Evolutionary conservation across 1,140 invertebrate species (phyloP), one percentile per base, ranked within the genome.

Genomic region (Antheraea mylitta): DNA sequence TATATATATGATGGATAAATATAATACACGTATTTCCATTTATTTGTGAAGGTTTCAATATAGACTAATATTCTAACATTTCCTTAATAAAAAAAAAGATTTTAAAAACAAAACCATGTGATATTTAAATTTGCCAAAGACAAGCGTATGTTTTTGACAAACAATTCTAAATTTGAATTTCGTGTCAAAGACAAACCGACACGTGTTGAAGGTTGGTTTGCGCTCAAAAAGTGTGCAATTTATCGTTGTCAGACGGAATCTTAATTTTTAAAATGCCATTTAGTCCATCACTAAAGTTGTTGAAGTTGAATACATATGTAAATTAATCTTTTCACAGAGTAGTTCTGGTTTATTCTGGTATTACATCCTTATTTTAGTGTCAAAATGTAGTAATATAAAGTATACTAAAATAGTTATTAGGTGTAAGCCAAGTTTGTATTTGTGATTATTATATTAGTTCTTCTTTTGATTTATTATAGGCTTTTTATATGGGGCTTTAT

Each of bases 51-150:
- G 22, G 4, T 30, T 30, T 2, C 22, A 30, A 30, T 30, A 30
- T 30, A 30, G 4, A 2, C 22, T 30, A 30, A 2, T 4, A 30
- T 30, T 30, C 22, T 30, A 4, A 30, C 22, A 53, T 10, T 53
- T 16, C 16, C 10, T 16, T 53, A 6, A 0, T 13, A 16, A 13
- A 53, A 53, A 53, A 53, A 53, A n/a, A 53, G 18, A 19, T 61
- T 61, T 61, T 61, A 7, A 61, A 61, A 22, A 22, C 10, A 19
- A 61, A 10, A 61, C 30, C 18, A 9, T 18, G 59, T 61, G 18
- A 67, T 59, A 67, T 60, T 67, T 22, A 60, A 53, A 67, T 67
- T 59, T 67, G 66, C 58, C 66, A 67, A 67, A 60, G 19, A 67
- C 30, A 67, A 59, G 37, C 19, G 60, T 61, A 61, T 61, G 36